These are phyloP conservation scores for Dolichomitus sp. DNA, from an alignment of 2,888 invertebrate genomes.

Conservation along the genomic window DNA sequence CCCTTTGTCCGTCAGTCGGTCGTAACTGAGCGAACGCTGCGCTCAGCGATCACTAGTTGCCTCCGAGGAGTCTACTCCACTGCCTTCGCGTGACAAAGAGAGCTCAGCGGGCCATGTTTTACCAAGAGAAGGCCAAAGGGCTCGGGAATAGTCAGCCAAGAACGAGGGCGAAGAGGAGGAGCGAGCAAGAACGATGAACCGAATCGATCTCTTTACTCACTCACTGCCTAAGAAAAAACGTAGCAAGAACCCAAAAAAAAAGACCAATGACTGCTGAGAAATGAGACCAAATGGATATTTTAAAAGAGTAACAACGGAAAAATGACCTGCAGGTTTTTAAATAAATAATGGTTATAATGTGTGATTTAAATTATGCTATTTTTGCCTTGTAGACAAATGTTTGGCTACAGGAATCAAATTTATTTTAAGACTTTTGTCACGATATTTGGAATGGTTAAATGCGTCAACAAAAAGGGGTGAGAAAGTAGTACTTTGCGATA, in stretches of 20 bases:
- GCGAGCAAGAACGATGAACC: conserved; percentile 38
- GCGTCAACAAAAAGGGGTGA: no score
- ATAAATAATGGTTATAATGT: neutral
- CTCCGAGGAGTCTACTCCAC: conserved; percentile 40
- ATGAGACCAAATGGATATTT: conserved; percentile 53
- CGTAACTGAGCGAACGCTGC: neutral
- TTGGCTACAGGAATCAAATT: no score
- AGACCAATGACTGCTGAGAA: conserved; percentile 49
- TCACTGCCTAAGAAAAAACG: conserved; percentile 32
- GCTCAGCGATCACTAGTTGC: conserved; percentile 59
- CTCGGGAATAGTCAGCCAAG: conserved; percentile 16
- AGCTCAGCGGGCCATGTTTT: conserved; percentile 60
- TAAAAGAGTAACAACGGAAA: neutral
- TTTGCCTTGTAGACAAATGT: no score
- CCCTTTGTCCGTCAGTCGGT: conserved; percentile 61
- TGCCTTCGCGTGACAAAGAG: conserved; percentile 69
- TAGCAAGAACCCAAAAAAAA: conserved; percentile 1
- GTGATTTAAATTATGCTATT: no score
- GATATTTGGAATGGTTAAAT: no score
- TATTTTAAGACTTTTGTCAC: no score
- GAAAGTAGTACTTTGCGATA: no score
- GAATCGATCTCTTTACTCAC: conserved; percentile 49
- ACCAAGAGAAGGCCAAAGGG: conserved; percentile 42
- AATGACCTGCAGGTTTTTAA: neutral
- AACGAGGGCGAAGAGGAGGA: conserved; percentile 11